Base-by-base conservation (phyloP, 2,888 invertebrate species). In the Malthinus seriepunctatus region DNA sequence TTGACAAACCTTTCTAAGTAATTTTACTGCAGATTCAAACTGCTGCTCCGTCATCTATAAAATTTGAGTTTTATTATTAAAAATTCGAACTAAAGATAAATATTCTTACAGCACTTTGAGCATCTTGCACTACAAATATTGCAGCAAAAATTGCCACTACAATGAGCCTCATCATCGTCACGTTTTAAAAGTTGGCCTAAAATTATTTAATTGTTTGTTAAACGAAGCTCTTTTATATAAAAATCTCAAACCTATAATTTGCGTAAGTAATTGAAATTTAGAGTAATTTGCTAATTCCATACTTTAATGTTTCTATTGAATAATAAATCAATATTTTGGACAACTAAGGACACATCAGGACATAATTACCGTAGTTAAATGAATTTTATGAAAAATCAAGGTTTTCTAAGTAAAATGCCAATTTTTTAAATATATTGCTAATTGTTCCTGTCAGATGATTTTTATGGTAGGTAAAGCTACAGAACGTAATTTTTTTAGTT, bases 1-100 rank as follows among this genome's bases (percentile, higher is more conserved):
- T 39, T 15, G 15, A 15, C 39, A 39, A 8, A 39, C 9, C 9
- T 15, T 39, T 8, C 39, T 8, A n/a, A 39, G 9, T 15, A 39
- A 15, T 15, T 39, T 39, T 3, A 8, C 3, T 39, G 39, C 0
- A 7, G 39, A 15, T 39, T 39, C 11, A 9, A 39, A n/a, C 15
- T 39, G 15, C 0, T 39, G 9, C n/a, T 39, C 39, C 1, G 39
- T 7, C 39, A 39, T 15, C 39, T 39, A n/a, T n/a, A 15, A 9
- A n/a, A 15, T 15, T 42, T 15, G 23, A 2, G 3, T 23, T 23
- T 23, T n/a, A n/a, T 23, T 23, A 23, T 23, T 23, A 23, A 56
- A 56, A 53, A n/a, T n/a, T n/a, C n/a, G n/a, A 32, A 48, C 4
- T 5, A 37, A 10, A 32, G 10, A 37, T 53, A 52, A 47, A 50